Percentiles rank a stretch among this genome's conserved stretches.
Evolutionary conservation across 2,888 invertebrate genomes (phyloP).

Genomic region (Onthophagus sagittarius): DNA sequence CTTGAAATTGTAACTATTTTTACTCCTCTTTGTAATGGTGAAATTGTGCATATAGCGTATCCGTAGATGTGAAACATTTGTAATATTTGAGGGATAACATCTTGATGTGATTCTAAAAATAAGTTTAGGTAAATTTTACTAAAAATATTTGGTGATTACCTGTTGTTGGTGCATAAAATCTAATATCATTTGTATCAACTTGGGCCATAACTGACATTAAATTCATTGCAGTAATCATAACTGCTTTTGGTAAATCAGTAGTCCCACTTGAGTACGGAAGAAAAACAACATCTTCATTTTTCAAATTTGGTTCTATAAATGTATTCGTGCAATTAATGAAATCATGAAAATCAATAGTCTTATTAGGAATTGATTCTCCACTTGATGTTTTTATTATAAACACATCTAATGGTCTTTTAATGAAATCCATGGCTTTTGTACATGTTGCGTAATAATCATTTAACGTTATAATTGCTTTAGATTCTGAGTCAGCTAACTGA

Average conservation of each 20-base stretch:
- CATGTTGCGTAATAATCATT: constrained; percentile 49
- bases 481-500: constrained; percentile 59
- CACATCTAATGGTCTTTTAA: constrained; percentile 46
- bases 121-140: constrained; percentile 6
- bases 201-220: constrained; percentile 53
- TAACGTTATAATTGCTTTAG: constrained; percentile 62
- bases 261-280: constrained; percentile 86
- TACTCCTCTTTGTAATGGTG: constrained; percentile 58
- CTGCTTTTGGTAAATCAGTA: constrained; percentile 77
- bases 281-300: constrained; percentile 60
- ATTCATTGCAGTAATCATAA: constrained; percentile 61
- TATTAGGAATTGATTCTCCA: constrained; percentile 51
- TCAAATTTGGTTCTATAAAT: constrained; percentile 51
- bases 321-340: constrained; percentile 52
- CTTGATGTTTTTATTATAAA: constrained; percentile 52
- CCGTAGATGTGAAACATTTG: constrained; percentile 86
- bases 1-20: constrained; percentile 67
- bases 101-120: constrained; percentile 53
- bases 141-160: constrained; percentile 8
- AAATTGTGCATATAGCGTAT: constrained; percentile 57
- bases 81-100: constrained; percentile 63
- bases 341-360: constrained; percentile 60
- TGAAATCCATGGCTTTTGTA: constrained; percentile 18
- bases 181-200: constrained; percentile 13
- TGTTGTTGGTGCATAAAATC: constrained; percentile 14